These are phyloP conservation scores for Acanthisitta chloris DNA, from an alignment of 2,113 vertebrate species.

Conservation along the genomic window DNA sequence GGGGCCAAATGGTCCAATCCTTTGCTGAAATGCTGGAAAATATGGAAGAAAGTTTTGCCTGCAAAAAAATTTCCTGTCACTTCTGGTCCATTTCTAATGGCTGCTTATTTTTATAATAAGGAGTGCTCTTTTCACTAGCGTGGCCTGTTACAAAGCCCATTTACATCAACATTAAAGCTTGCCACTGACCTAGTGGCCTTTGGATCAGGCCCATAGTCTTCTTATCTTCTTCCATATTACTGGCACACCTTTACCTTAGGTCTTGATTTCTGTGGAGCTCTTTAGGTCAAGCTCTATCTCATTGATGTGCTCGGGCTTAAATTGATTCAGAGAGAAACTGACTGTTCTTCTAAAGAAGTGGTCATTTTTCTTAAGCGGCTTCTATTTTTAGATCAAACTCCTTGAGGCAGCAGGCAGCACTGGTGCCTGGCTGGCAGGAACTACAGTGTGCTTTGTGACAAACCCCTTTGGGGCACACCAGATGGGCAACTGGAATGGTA, in stretches of 20 bases:
- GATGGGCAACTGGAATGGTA: neutral
- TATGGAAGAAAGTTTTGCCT: neutral
- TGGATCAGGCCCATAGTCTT: slow-evolving; percentile 11
- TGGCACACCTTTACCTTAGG: slow-evolving; percentile 32
- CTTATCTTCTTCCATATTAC: slow-evolving; percentile 41
- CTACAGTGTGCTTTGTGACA: neutral
- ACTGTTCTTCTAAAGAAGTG: slow-evolving; percentile 47
- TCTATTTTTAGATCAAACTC: slow-evolving; percentile 54
- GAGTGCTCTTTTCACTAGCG: neutral
- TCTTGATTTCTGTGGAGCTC: slow-evolving; percentile 48
- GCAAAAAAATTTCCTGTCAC: neutral
- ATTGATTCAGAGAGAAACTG: slow-evolving; percentile 48
- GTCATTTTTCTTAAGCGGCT: slow-evolving; percentile 51
- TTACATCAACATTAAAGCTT: slow-evolving; percentile 47
- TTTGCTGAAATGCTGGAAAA: neutral
- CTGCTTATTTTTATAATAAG: neutral
- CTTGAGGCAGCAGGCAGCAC: neutral
- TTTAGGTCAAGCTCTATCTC: slow-evolving; percentile 53
- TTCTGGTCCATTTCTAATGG: neutral
- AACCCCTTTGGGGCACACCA: neutral
- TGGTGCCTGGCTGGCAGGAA: neutral
- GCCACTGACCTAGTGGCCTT: slow-evolving; percentile 36
- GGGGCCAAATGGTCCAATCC: neutral
- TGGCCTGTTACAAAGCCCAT: neutral
- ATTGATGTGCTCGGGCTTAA: slow-evolving; percentile 35